Evolutionary conservation across 2,797 vertebrate species (phyloP).

Genomic region (Enteromius argenteus): DNA sequence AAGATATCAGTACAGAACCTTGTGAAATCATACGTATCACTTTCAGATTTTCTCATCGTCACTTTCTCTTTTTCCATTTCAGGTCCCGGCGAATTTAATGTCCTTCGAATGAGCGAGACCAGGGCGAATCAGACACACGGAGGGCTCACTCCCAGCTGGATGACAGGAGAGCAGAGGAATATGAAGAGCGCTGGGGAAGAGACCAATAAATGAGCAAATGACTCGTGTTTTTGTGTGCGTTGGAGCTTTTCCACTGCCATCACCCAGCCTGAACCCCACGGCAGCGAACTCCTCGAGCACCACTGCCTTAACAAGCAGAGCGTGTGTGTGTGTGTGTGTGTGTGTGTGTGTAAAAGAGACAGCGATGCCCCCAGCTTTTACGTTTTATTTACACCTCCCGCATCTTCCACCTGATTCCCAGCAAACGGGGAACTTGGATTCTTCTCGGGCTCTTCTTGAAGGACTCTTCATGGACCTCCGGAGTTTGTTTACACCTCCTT

Average conservation of each 20-base stretch:
- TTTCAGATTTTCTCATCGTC: constrained; percentile 7
- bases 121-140: constrained; percentile 6
- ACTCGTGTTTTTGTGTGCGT: constrained; percentile 59
- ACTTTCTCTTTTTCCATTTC: constrained; percentile 42
- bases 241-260: constrained; percentile 78
- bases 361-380: constrained; percentile 44
- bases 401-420: constrained; percentile 48
- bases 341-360: constrained; percentile 33
- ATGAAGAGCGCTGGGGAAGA: constrained; percentile 40
- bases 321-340: constrained; percentile 47
- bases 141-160: constrained; percentile 46
- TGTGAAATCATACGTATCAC: background rate
- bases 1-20: background rate
- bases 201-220: constrained; percentile 54
- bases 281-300: constrained; percentile 73
- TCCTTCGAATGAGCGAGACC: constrained; percentile 88
- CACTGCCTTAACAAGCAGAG: constrained; percentile 81
- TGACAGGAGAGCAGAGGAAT: constrained; percentile 43
- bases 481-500: constrained; percentile 28
- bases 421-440: constrained; percentile 44
- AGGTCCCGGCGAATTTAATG: constrained; percentile 99
- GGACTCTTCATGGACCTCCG: constrained; percentile 23
- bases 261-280: constrained; percentile 70
- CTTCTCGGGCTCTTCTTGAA: constrained; percentile 45
- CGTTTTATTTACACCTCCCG: constrained; percentile 45